Evolutionary conservation across 2,797 vertebrate species (phyloP).

Genomic region (Champsocephalus gunnari): DNA sequence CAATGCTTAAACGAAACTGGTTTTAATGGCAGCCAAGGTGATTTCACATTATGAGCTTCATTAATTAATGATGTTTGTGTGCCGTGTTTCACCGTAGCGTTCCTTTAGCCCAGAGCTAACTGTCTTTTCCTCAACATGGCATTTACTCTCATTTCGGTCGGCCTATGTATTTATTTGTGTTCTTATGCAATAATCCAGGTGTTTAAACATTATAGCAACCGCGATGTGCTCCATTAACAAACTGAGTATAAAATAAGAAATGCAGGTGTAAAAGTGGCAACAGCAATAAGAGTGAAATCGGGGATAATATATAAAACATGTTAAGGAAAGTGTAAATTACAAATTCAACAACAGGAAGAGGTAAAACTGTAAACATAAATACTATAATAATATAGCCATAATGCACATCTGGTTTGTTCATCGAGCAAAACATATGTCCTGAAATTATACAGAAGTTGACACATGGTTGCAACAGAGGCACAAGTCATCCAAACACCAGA

Average conservation of each 20-base stretch:
- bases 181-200: background rate
- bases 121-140: too few species aligned
- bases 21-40: background rate
- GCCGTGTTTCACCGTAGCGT: background rate
- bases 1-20: too few species aligned
- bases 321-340: too few species aligned
- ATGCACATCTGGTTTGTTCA: constrained; percentile 14
- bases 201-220: background rate
- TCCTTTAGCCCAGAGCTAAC: background rate
- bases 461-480: too few species aligned
- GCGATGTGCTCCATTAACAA: too few species aligned
- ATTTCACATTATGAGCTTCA: background rate
- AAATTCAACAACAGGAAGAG: too few species aligned
- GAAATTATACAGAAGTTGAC: background rate
- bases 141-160: background rate
- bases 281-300: too few species aligned
- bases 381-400: background rate
- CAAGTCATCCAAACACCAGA: background rate
- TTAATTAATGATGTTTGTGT: background rate
- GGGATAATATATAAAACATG: too few species aligned
- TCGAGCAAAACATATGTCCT: background rate
- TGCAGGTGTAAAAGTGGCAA: too few species aligned
- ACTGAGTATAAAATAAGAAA: too few species aligned
- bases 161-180: too few species aligned
- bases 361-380: too few species aligned